Evolutionary conservation across 2,888 invertebrate species (phyloP), one percentile per base, ranked within the genome.

Genomic region (Cyaniris semiargus): DNA sequence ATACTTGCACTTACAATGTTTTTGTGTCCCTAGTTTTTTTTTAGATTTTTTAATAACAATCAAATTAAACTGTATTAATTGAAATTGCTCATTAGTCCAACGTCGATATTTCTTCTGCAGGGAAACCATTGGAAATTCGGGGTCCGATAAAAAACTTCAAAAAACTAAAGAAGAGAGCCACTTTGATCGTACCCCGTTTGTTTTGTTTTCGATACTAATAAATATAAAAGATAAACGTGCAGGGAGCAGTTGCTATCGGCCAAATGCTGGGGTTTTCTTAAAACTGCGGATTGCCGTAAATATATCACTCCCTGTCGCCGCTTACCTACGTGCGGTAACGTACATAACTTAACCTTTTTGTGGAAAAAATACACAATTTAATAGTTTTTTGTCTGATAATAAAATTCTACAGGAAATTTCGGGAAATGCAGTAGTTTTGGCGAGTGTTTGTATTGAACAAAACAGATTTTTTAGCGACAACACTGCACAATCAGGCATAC

Each of bases 291-390:
- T 87, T 85, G 85, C 82, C 85, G 85, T 86, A 86, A 86, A 88
- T 88, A 87, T 87, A 86, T 88, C 86, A 87, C 84, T 81, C 79
- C 83, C 83, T 86, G 87, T 86, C 86, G 84, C 84, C 85, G 81
- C 84, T 81, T 80, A 81, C 82, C 81, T 84, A 85, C 85, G 85
- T 84, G 84, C 83, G 83, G 84, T 86, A 83, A 80, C 80, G 80
- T 78, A 79, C 79, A 77, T 78, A 76, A 76, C 48, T 74, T 72
- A 31, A 74, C 27, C 27, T 72, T 23, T 74, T 74, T 74, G 74
- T 74, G 23, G 15, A 53, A 74, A 48, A 74, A 74, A 74, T 74
- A 21, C 53, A 53, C 48, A 71, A 71, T 71, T 38, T 71, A 71
- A 71, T 71, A 71, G 38, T 34, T 38, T 34, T 71, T 71, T 34